A percentile compares a stretch with the other conserved stretches of the same genome.
Conservation (phyloP, 2,888 invertebrate genomes). For the Hypomecis punctinalis region DNA sequence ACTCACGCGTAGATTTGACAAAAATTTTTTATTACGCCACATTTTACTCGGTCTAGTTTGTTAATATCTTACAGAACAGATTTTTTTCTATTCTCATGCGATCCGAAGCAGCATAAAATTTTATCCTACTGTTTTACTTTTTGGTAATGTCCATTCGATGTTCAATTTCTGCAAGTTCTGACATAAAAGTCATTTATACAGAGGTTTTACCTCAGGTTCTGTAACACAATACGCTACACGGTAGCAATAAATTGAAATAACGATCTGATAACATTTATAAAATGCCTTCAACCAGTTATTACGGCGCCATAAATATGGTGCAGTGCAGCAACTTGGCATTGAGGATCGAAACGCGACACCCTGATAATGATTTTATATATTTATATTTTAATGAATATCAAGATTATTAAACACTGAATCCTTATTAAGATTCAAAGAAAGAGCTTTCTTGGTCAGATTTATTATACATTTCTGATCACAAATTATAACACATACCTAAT, state of each 20-base stretch:
- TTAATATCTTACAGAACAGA: slow-evolving; percentile 44
- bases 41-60: slow-evolving; percentile 67
- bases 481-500: too few relatives aligned
- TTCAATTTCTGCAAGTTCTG: too few relatives aligned
- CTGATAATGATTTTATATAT: slow-evolving; percentile 21
- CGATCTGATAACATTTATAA: slow-evolving; percentile 53
- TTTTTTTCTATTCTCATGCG: slow-evolving; percentile 28
- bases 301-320: slow-evolving; percentile 52
- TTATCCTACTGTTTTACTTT: too few relatives aligned
- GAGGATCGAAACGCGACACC: slow-evolving; percentile 42
- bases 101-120: not conserved
- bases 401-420: not conserved
- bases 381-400: slow-evolving; percentile 18
- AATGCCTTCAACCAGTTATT: slow-evolving; percentile 53
- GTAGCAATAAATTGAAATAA: slow-evolving; percentile 53
- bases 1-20: slow-evolving; percentile 67
- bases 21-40: slow-evolving; percentile 75
- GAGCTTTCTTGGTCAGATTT: not conserved
- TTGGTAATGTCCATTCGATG: too few relatives aligned
- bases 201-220: slow-evolving; percentile 15
- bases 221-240: slow-evolving; percentile 43
- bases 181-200: not conserved
- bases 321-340: slow-evolving; percentile 46
- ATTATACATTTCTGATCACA: too few relatives aligned
- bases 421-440: not conserved